Base-by-base conservation (phyloP, 2,113 vertebrate genomes). In the Odontesthes bonariensis region DNA sequence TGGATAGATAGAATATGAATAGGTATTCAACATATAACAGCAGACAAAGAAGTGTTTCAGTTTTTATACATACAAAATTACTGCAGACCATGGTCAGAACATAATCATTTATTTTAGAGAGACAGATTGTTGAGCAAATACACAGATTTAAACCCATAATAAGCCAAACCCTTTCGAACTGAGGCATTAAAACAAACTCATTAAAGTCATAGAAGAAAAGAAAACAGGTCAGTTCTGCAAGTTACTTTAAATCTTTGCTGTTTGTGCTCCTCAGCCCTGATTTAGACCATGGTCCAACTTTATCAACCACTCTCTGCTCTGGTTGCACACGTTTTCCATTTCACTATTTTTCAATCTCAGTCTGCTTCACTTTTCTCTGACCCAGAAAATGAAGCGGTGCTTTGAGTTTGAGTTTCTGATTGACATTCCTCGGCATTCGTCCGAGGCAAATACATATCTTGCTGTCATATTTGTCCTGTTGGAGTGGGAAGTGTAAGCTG, bases 381-480 rank as follows among this genome's bases (percentile, higher is more conserved):
- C 23, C 3, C 61, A 0, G 70, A 64, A 81, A 83, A 31, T 14
- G 13, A 74, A 66, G 46, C 80, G 55, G 8, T 1, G 10, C 57
- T 16, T 6, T 14, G 35, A 62, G 86, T 61, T 86, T 79, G 42
- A 27, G 80, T 91, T 78, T 84, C 86, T 81, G 88, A 89, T 82
- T 70, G 74, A 88, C n/a, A n/a, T n/a, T n/a, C n/a, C n/a, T 81
- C 81, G 51, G 27, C 19, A 46, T 75, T 62, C 76, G 67, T n/a
- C 13, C 27, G 32, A 67, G 22, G 58, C 40, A 31, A 83, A 87
- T 59, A n/a, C 56, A 77, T 49, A 17, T 83, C 52, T 55, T 56
- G 31, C 66, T 81, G 82, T 88, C 78, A 70, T 87, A 69, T 84
- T 84, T 82, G 67, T 73, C 60, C 46, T 42, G 65, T 59, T 17